Percentiles rank a stretch among this genome's conserved stretches.
phyloP scores from a whole-genome alignment of 2,888 invertebrate species.

The Drosophila rubida region DNA sequence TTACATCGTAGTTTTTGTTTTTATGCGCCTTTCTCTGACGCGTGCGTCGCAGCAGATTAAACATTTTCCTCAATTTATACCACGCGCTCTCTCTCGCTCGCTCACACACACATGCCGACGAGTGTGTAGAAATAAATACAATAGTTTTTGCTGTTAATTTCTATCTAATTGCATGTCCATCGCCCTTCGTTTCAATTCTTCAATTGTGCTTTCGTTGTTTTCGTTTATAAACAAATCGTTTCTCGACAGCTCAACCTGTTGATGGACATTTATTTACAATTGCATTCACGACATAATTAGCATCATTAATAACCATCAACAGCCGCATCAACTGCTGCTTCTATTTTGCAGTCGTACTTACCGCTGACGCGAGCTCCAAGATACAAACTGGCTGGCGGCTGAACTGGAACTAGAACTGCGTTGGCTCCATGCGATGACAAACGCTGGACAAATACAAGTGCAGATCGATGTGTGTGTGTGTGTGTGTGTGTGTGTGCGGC shows the following conservation, averaged over 20 bases:
- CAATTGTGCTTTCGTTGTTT: slow-evolving; percentile 42
- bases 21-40: slow-evolving; percentile 71
- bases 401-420: slow-evolving; percentile 63
- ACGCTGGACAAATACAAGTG: slow-evolving; percentile 63
- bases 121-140: slow-evolving; percentile 15
- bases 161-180: slow-evolving; percentile 45
- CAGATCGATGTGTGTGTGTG: slow-evolving; percentile 43
- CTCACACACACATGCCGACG: slow-evolving; percentile 5
- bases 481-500: not conserved
- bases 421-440: slow-evolving; percentile 47
- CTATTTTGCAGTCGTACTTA: slow-evolving; percentile 32
- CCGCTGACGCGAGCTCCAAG: slow-evolving; percentile 26
- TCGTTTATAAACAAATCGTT: slow-evolving; percentile 74
- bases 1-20: slow-evolving; percentile 47
- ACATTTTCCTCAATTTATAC: slow-evolving; percentile 73
- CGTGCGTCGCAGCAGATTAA: slow-evolving; percentile 80
- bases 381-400: slow-evolving; percentile 60
- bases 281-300: slow-evolving; percentile 42
- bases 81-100: not conserved
- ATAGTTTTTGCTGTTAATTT: slow-evolving; percentile 28
- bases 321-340: too few relatives aligned
- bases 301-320: slow-evolving; percentile 14
- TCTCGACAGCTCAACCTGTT: slow-evolving; percentile 64
- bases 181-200: slow-evolving; percentile 7
- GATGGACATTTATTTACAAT: slow-evolving; percentile 44